These are phyloP conservation scores for Drosophila antonietae DNA, from an alignment of 2,888 invertebrate genomes.

Conservation along the genomic window DNA sequence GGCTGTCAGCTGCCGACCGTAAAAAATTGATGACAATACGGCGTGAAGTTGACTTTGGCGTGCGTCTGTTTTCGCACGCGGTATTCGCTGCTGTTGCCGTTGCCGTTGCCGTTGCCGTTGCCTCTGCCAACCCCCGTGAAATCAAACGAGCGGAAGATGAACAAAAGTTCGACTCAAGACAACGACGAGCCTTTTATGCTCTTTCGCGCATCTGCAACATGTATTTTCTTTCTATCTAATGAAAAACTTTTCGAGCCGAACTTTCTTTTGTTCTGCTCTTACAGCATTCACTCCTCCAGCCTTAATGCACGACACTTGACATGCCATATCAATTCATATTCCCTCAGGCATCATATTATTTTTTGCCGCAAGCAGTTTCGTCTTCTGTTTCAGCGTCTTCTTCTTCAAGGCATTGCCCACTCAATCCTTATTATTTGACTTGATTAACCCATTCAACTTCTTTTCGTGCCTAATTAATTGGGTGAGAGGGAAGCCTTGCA, in stretches of 20 bases:
- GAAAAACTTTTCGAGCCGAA: conserved; percentile 1
- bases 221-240: conserved; percentile 3
- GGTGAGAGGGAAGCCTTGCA: no score
- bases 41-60: conserved; percentile 73
- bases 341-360: background rate
- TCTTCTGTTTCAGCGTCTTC: no score
- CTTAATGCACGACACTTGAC: background rate
- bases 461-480: background rate
- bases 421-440: conserved; percentile 1
- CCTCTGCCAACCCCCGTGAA: conserved; percentile 29
- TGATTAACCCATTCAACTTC: conserved; percentile 4
- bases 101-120: background rate
- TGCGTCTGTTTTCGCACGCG: conserved; percentile 53
- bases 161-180: conserved; percentile 32
- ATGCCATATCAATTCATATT: background rate
- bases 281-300: conserved; percentile 4
- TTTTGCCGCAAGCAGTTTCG: background rate
- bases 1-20: conserved; percentile 20
- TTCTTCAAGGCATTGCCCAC: background rate
- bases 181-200: conserved; percentile 61
- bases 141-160: conserved; percentile 5
- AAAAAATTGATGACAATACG: conserved; percentile 58
- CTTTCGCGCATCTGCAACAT: conserved; percentile 38
- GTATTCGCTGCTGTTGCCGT: conserved; percentile 7
- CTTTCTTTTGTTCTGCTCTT: conserved; percentile 9